A percentile compares a stretch with the other conserved stretches of the same genome.
Conservation (phyloP, 2,797 vertebrate genomes). For the Paedocypris micromegethes region DNA sequence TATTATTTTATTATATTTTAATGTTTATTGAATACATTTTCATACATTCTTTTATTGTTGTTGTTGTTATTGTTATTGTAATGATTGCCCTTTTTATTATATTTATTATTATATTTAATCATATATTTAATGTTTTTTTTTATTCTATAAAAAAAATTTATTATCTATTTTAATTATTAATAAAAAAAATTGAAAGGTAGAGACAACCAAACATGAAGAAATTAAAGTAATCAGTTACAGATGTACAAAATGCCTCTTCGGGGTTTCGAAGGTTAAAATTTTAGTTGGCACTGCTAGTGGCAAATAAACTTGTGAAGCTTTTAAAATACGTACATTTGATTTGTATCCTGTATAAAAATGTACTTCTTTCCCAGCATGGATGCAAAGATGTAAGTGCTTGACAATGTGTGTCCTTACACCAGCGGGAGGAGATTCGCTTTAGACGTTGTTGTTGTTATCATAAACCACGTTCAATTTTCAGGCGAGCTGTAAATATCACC, state of each 20-base stretch:
- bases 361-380: neutral
- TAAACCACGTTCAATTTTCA: conserved; percentile 36
- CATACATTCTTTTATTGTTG: no score
- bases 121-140: no score
- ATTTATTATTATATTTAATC: no score
- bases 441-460: conserved; percentile 34
- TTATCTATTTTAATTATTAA: no score
- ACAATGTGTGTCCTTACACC: conserved; percentile 14
- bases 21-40: no score
- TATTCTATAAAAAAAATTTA: no score
- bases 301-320: neutral
- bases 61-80: no score
- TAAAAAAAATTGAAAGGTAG: no score
- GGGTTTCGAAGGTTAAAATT: neutral
- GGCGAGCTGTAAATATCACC: conserved; percentile 44
- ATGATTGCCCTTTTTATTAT: no score
- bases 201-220: no score
- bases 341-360: neutral
- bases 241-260: neutral
- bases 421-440: conserved; percentile 7
- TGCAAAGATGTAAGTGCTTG: neutral
- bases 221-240: no score
- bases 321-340: neutral
- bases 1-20: no score
- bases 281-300: neutral